Percentiles rank a stretch among this genome's conserved stretches.
These are phyloP conservation scores for Heterotis niloticus DNA, from an alignment of 2,113 vertebrate species.

Conservation along the genomic window DNA sequence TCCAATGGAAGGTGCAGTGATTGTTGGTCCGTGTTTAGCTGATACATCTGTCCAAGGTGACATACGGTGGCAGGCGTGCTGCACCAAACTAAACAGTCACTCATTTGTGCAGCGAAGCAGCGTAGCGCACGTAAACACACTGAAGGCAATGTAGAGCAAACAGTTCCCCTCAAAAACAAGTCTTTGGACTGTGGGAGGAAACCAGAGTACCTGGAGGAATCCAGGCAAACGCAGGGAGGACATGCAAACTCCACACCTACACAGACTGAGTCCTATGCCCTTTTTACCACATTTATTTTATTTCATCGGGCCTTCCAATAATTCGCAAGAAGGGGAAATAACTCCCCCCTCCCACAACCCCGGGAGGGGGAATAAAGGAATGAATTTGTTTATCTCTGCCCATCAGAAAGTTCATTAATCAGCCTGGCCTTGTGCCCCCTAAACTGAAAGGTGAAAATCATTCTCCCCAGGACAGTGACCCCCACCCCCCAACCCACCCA, in stretches of 20 bases:
- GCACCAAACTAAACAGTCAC: too few species aligned
- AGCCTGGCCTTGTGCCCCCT: slow-evolving; percentile 80
- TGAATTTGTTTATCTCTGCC: slow-evolving; percentile 76
- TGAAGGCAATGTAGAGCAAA: not conserved
- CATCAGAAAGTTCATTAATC: slow-evolving; percentile 89
- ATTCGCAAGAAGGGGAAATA: slow-evolving; percentile 64
- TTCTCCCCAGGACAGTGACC: slow-evolving; percentile 79
- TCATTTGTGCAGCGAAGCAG: too few species aligned
- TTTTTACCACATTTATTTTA: slow-evolving; percentile 50
- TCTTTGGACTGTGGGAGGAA: not conserved
- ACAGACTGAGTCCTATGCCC: not conserved
- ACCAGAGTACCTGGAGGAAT: not conserved
- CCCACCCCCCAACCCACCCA: slow-evolving; percentile 70
- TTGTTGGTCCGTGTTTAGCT: too few species aligned
- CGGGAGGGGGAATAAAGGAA: slow-evolving; percentile 50
- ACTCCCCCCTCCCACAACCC: too few species aligned
- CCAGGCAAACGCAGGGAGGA: not conserved
- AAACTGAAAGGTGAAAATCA: slow-evolving; percentile 87
- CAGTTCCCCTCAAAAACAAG: not conserved
- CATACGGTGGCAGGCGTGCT: too few species aligned
- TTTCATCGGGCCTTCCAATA: slow-evolving; percentile 83
- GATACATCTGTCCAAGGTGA: too few species aligned
- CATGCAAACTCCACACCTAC: not conserved
- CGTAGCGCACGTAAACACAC: not conserved
- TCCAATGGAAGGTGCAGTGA: too few species aligned